Evolutionary conservation across 2,888 invertebrate species (phyloP).

Genomic region (Archips xylosteana): DNA sequence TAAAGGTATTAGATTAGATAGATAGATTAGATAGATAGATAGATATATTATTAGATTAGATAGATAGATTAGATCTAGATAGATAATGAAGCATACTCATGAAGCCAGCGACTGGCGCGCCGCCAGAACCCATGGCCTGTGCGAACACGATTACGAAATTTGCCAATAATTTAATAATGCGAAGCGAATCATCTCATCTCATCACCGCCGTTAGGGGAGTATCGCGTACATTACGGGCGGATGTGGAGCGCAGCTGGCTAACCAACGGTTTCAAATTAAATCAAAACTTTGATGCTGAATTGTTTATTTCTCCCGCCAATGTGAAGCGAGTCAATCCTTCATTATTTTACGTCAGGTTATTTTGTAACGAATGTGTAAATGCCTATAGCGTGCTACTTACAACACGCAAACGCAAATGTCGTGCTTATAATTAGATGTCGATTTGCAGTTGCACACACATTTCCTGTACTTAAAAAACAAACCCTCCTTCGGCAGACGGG

Average conservation of each 20-base stretch:
- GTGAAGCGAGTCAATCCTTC: neutral
- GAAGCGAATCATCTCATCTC: slow-evolving; percentile 16
- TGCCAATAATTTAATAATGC: slow-evolving; percentile 26
- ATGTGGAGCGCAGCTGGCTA: slow-evolving; percentile 2
- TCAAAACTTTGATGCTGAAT: slow-evolving; percentile 8
- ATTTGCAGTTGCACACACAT: neutral
- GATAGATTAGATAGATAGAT: too few relatives aligned
- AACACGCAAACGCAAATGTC: too few relatives aligned
- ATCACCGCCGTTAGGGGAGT: neutral
- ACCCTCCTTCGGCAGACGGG: too few relatives aligned
- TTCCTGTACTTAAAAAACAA: too few relatives aligned
- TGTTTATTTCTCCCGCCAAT: slow-evolving; percentile 6
- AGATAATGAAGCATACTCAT: neutral
- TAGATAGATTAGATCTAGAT: too few relatives aligned
- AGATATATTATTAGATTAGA: too few relatives aligned
- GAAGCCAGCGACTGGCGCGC: slow-evolving; percentile 8
- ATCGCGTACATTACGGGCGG: slow-evolving; percentile 4
- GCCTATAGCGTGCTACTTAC: neutral
- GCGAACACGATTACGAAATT: slow-evolving; percentile 13
- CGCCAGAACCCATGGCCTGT: neutral
- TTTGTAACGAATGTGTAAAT: neutral
- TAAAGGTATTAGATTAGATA: too few relatives aligned
- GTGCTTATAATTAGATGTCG: neutral
- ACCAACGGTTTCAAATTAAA: slow-evolving; percentile 17
- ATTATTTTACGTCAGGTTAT: neutral